Base-by-base conservation (phyloP, 2,888 invertebrate genomes). In the Drosophila austrosaltans region DNA sequence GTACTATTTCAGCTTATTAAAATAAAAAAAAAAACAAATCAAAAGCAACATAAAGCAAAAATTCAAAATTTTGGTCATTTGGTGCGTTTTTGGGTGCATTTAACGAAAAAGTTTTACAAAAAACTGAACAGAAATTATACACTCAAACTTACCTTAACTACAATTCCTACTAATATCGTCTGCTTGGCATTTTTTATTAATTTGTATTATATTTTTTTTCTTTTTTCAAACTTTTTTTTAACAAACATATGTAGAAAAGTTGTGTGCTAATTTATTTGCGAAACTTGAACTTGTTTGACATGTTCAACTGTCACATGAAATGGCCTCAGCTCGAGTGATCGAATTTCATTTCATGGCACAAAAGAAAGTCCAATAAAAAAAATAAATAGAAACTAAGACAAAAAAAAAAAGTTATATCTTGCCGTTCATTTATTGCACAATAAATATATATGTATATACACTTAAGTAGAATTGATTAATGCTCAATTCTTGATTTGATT, bases 71-170 rank as follows among this genome's bases (percentile, higher is more conserved):
- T 82, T 72, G 60, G 63, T 64, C 57, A 16, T 67, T 76, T 66
- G 63, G 85, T 88, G 89, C 89, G 85, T 68, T 78, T 80, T 81
- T 79, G 75, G 86, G 88, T 89, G 89, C 90, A 82, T 76, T 79
- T 3, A 75, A 79, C 16, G 60, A 69, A 54, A 69, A 32, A 48
- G 8, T 20, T 20, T 22, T 8, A 40, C n/a, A 22, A 12, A 48
- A 39, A 65, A 66, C 69, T 30, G 58, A 56, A 72, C 53, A 22
- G 28, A 69, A 84, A 76, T 78, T 80, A 70, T 78, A 82, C 69
- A 78, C 80, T 79, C 88, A 77, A 79, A 89, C 89, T 89, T 89
- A 89, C 89, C 89, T 89, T 81, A 81, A 82, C 82, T 81, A 84
- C 81, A 77, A 79, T 63, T 84, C 78, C 80, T 84, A 74, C 70